Evolutionary conservation across 2,888 invertebrate genomes (phyloP), one percentile per base, ranked within the genome.

Genomic region (Rotaria sp.): DNA sequence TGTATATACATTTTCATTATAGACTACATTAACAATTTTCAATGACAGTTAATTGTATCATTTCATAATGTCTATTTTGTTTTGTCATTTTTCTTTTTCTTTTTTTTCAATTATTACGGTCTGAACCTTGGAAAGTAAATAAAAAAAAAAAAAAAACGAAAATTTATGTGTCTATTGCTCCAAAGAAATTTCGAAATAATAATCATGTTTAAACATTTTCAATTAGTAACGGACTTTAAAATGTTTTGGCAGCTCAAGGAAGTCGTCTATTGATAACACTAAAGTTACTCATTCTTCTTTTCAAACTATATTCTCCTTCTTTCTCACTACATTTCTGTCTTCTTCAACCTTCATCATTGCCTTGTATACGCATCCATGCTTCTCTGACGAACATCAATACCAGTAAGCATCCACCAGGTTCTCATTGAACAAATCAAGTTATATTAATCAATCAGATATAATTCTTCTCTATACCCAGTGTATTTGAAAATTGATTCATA

Each of bases 341-440:
- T 30, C 1, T n/a, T 67, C n/a, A 67, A 35, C 67, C 67, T 67
- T 67, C 67, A 35, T 35, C 3, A n/a, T 67, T 15, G 67, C 35
- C 35, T 67, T 67, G 30, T 67, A 35, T 67, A 35, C 67, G 35
- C 67, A 67, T 67, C 67, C n/a, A 67, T 67, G 67, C n/a, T 35
- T 35, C 18, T 67, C 35, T 35, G 11, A 30, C 30, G 18, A 67
- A 67, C 67, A 67, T 67, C 35, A 67, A 4, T 67, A 67, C 8
- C 67, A 30, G n/a, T 35, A 35, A 67, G 35, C 30, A 67, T 15
- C 35, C 30, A 67, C 35, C 35, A 18, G 1, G 15, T 67, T 67
- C 35, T 67, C 67, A 67, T 67, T 67, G 67, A 30, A 35, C 67
- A 67, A 67, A 67, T 67, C 67, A 67, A 67, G 67, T 67, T 30